Conservation (phyloP, 1,140 invertebrate species). For the Drosophila pandora region DNA sequence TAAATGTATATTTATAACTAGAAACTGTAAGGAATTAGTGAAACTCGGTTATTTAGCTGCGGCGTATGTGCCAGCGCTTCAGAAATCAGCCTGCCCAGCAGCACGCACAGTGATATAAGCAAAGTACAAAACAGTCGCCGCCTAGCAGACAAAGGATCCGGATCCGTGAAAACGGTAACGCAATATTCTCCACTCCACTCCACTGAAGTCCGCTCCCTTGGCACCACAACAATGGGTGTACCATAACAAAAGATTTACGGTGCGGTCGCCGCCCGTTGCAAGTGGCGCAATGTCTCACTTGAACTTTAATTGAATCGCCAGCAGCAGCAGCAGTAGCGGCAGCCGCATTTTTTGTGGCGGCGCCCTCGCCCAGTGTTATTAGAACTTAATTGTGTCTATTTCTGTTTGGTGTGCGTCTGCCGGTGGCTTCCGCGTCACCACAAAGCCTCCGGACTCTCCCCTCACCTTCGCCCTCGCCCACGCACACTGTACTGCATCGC, state of each 20-base stretch:
- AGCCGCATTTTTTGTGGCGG: constrained; percentile 6
- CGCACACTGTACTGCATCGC: constrained; percentile 3
- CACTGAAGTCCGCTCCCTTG: constrained; percentile 1
- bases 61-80: constrained; percentile 40
- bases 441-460: constrained; percentile 36
- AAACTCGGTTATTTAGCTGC: constrained; percentile 17
- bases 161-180: constrained; percentile 59
- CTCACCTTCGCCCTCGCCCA: constrained; percentile 14
- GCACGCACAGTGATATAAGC: constrained; percentile 61
- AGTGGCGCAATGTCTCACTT: constrained; percentile 60
- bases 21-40: constrained; percentile 41
- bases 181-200: constrained; percentile 13
- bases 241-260: constrained; percentile 2
- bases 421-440: constrained; percentile 62
- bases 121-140: constrained; percentile 65
- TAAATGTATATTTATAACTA: constrained; percentile 43
- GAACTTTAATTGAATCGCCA: constrained; percentile 74
- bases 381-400: constrained; percentile 80
- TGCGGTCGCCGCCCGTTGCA: constrained; percentile 35
- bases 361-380: constrained; percentile 59
- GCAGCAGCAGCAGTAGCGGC: constrained; percentile 23
- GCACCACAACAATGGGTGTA: constrained; percentile 19
- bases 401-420: constrained; percentile 63
- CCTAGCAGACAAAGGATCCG: constrained; percentile 63
- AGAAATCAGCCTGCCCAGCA: constrained; percentile 17